phyloP scores from a whole-genome alignment of 2,888 invertebrate species.

The Empis stercorea region DNA sequence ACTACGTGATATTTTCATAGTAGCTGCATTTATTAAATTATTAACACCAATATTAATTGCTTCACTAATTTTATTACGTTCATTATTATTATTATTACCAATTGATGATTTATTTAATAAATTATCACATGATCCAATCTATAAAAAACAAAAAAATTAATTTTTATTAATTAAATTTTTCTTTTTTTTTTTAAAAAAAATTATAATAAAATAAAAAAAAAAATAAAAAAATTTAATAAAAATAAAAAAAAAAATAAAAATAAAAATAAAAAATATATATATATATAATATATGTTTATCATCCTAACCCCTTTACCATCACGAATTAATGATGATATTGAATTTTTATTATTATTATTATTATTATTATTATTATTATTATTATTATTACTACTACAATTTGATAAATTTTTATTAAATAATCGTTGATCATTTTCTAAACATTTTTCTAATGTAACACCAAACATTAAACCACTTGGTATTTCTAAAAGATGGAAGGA shows the following conservation, averaged over 20 bases:
- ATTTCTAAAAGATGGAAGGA: too few species aligned
- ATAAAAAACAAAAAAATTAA: constrained; percentile 22
- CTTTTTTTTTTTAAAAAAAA: background rate
- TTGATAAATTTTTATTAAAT: background rate
- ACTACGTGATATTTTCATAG: constrained; percentile 39
- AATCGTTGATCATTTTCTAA: constrained; percentile 56
- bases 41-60: constrained; percentile 1
- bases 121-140: constrained; percentile 72
- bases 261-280: too few species aligned
- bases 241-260: too few species aligned
- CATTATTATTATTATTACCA: background rate
- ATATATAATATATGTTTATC: background rate
- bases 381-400: constrained; percentile 46
- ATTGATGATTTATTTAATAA: constrained; percentile 39
- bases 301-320: constrained; percentile 9
- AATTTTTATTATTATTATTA: too few species aligned
- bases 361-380: too few species aligned
- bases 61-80: background rate
- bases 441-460: constrained; percentile 71
- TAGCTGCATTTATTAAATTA: constrained; percentile 31
- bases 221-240: too few species aligned
- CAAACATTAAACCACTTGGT: constrained; percentile 49
- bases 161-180: background rate
- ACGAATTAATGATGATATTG: constrained; percentile 53
- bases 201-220: too few species aligned